Evolutionary conservation across 2,113 vertebrate species (phyloP).

Genomic region (Phalacrocorax pelagicus): DNA sequence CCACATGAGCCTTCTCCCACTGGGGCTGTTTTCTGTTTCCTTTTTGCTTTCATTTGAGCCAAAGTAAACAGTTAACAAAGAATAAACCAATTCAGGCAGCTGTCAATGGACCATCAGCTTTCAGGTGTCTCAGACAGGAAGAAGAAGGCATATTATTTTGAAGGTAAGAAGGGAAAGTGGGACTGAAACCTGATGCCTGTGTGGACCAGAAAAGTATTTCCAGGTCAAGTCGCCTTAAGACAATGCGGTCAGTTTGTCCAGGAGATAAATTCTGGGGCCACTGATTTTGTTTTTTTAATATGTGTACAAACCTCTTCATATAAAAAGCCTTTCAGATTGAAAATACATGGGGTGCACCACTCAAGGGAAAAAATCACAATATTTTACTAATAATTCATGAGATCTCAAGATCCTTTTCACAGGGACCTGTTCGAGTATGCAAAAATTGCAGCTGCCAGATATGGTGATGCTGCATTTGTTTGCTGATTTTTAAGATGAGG

Average conservation of each 20-base stretch:
- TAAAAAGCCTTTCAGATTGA: not conserved
- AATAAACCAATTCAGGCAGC: constrained; percentile 71
- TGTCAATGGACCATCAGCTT: constrained; percentile 63
- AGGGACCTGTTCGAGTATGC: not conserved
- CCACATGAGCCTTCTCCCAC: constrained; percentile 74
- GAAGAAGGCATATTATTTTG: constrained; percentile 4
- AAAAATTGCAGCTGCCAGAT: not conserved
- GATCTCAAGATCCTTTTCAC: not conserved
- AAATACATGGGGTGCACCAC: not conserved
- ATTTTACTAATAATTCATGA: not conserved
- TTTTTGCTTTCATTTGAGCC: constrained; percentile 56
- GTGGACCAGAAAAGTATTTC: not conserved
- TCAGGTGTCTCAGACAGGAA: constrained; percentile 56
- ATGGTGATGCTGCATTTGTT: not conserved
- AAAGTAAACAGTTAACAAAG: constrained; percentile 69
- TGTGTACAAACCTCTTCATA: not conserved
- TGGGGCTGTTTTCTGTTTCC: constrained; percentile 58
- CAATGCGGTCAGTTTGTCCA: not conserved
- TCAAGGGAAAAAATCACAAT: not conserved
- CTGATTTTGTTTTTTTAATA: not conserved
- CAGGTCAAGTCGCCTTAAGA: not conserved
- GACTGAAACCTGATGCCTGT: not conserved
- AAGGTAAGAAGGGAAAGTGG: not conserved
- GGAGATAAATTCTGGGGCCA: not conserved
- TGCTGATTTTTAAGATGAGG: not conserved